Evolutionary conservation across 2,113 vertebrate species (phyloP).

Genomic region (Pavo muticus): DNA sequence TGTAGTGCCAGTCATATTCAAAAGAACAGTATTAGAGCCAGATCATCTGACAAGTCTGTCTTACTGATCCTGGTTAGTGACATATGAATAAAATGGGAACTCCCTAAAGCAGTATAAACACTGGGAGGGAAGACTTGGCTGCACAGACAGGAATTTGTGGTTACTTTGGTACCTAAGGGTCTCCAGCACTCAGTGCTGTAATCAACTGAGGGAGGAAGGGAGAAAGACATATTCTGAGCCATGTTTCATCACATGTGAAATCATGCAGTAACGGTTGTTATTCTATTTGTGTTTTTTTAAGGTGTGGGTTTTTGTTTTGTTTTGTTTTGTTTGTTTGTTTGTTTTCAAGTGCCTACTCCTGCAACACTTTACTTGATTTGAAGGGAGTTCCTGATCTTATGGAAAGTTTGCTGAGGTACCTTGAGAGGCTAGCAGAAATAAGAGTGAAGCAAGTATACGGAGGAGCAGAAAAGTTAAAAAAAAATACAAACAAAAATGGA

Average conservation of each 20-base stretch:
- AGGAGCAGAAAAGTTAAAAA: neutral
- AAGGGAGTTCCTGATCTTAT: neutral
- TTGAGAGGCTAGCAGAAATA: neutral
- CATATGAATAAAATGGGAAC: conserved; percentile 31
- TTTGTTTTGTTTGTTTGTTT: neutral
- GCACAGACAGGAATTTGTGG: neutral
- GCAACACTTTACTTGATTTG: neutral
- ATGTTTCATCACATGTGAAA: neutral
- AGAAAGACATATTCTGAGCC: neutral
- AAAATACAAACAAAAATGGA: neutral
- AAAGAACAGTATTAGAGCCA: neutral
- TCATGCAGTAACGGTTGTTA: neutral
- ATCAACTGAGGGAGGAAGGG: neutral
- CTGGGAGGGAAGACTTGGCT: neutral
- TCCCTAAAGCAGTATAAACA: neutral
- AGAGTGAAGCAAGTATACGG: neutral
- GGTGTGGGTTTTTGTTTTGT: no score
- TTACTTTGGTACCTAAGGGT: neutral
- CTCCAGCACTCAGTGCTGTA: neutral
- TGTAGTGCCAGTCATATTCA: neutral
- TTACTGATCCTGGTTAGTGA: conserved; percentile 17
- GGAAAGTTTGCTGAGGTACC: neutral
- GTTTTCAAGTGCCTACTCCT: neutral
- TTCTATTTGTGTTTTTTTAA: neutral
- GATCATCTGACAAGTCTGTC: neutral